phyloP scores from a whole-genome alignment of 2,888 invertebrate genomes.

The Zonitis immaculata region DNA sequence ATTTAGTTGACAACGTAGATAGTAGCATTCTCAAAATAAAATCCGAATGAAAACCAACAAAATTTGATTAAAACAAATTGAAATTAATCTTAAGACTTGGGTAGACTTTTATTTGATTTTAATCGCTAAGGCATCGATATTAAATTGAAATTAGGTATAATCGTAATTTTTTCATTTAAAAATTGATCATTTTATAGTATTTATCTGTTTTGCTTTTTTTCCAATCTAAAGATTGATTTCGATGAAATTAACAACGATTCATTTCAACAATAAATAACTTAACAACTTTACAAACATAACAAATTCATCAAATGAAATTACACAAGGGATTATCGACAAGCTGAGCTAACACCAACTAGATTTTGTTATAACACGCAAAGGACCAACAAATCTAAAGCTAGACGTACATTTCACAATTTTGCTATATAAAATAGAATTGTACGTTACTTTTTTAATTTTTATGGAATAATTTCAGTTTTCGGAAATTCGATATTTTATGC shows the following conservation, averaged over 20 bases:
- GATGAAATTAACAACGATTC: not conserved
- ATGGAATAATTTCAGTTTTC: slow-evolving; percentile 12
- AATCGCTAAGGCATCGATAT: not conserved
- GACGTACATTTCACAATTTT: not conserved
- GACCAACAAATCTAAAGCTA: not conserved
- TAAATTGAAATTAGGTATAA: not conserved
- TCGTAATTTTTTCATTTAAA: not conserved
- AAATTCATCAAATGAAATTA: not conserved
- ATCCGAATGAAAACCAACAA: not conserved
- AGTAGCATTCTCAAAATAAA: not conserved
- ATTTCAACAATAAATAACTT: not conserved
- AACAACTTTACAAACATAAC: not conserved
- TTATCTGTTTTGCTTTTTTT: too few species aligned
- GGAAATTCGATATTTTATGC: slow-evolving; percentile 14
- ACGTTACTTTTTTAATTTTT: too few species aligned
- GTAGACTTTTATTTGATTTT: not conserved
- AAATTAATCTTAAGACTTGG: not conserved
- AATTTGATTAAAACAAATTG: not conserved
- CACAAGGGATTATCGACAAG: not conserved
- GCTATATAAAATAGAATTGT: too few species aligned
- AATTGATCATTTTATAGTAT: too few species aligned
- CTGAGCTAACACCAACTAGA: not conserved
- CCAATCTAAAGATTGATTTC: not conserved
- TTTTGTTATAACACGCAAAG: not conserved
- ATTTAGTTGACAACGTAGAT: not conserved